Evolutionary conservation across 2,797 vertebrate genomes (phyloP).

Genomic region (Diglossa cyanea): DNA sequence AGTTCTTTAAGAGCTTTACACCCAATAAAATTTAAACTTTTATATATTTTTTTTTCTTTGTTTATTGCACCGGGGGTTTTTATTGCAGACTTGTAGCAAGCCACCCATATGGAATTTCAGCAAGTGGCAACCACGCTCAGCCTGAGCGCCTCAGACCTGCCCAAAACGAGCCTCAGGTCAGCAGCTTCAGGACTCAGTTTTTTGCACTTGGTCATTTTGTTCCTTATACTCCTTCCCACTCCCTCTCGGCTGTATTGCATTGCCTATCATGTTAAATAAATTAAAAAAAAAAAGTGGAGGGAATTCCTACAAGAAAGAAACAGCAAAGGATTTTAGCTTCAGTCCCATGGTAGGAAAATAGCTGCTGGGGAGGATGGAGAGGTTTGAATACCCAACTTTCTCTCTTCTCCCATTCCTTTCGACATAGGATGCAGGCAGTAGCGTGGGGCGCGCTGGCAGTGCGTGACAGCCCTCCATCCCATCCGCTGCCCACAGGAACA

Average conservation of each 20-base stretch:
- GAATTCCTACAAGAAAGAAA: neutral
- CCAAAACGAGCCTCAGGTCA: fast-evolving
- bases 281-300: fast-evolving
- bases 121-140: slow-evolving; percentile 2
- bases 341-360: neutral
- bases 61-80: slow-evolving; percentile 67
- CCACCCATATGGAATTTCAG: slow-evolving; percentile 70
- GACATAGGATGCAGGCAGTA: neutral
- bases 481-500: neutral
- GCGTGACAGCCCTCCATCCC: neutral
- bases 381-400: neutral
- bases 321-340: neutral
- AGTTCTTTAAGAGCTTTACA: slow-evolving; percentile 78
- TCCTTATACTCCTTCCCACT: neutral
- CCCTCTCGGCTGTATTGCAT: neutral
- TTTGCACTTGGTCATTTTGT: fast-evolving
- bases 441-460: fast-evolving
- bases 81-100: slow-evolving; percentile 71
- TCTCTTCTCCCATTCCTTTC: neutral
- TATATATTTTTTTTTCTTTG: slow-evolving; percentile 69
- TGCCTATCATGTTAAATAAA: neutral
- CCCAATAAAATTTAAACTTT: slow-evolving; percentile 78
- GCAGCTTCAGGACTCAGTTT: neutral
- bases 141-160: neutral
- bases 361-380: neutral